phyloP scores from a whole-genome alignment of 2,888 invertebrate genomes.

The Ceramica pisi region DNA sequence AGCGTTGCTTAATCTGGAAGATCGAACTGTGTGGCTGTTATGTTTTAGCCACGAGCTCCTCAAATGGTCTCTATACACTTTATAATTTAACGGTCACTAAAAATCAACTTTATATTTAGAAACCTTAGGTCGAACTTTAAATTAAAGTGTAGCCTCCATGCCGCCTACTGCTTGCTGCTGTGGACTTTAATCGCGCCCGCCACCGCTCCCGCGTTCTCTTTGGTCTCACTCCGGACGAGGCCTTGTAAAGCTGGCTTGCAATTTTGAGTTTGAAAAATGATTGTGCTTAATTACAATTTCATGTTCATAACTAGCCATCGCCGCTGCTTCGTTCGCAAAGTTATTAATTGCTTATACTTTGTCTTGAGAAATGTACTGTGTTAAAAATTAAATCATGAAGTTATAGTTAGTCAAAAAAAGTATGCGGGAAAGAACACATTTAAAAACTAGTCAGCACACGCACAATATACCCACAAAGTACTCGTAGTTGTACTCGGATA shows the following conservation, averaged over 20 bases:
- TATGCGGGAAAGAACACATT: not conserved
- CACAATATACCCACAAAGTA: not conserved
- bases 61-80: no score
- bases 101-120: no score
- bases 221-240: no score
- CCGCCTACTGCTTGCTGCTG: no score
- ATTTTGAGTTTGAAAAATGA: conserved; percentile 51
- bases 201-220: no score
- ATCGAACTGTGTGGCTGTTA: no score
- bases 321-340: not conserved
- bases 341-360: conserved; percentile 15
- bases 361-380: not conserved
- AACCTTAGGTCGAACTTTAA: not conserved
- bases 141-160: not conserved
- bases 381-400: not conserved
- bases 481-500: no score
- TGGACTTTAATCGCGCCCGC: no score
- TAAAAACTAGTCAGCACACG: conserved; percentile 1
- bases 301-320: conserved; percentile 19
- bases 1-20: no score
- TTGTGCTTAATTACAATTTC: conserved; percentile 47
- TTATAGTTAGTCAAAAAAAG: not conserved
- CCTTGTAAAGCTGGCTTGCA: conserved; percentile 36
- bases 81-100: not conserved
- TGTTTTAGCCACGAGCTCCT: no score